Evolutionary conservation across 2,888 invertebrate species (phyloP).

Genomic region (Scaptomyza caliginosa): DNA sequence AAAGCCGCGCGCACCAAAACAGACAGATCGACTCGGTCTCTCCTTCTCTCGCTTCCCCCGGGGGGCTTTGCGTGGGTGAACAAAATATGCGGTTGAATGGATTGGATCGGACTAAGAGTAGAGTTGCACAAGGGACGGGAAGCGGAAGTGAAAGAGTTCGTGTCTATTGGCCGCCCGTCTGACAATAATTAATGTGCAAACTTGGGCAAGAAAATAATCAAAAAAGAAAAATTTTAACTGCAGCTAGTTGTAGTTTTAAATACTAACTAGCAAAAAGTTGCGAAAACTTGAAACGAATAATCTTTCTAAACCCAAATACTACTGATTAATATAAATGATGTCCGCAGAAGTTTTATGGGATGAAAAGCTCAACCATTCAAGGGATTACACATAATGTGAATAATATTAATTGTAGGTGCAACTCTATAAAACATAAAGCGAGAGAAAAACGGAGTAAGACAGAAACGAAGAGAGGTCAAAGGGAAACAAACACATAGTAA

Average conservation of each 20-base stretch:
- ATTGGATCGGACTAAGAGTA: background rate
- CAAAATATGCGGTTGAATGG: background rate
- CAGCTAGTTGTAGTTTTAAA: background rate
- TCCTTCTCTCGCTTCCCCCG: background rate
- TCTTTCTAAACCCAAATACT: background rate
- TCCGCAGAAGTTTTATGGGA: background rate
- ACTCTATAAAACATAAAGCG: background rate
- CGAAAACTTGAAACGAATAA: background rate
- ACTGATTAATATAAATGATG: background rate
- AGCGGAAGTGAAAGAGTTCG: background rate
- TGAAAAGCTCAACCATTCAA: background rate
- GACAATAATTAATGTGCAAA: conserved; percentile 57
- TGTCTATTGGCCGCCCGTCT: conserved; percentile 25
- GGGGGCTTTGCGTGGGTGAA: background rate
- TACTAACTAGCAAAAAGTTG: background rate
- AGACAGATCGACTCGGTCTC: conserved; percentile 10
- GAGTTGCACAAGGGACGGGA: background rate
- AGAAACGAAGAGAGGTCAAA: background rate
- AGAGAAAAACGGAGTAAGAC: background rate
- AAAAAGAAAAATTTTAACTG: background rate
- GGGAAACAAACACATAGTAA: background rate
- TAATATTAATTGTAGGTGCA: background rate
- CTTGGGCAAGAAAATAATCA: conserved; percentile 23
- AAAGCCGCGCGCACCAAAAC: conserved; percentile 21
- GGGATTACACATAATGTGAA: background rate